Evolutionary conservation across 1,140 invertebrate species (phyloP).

Genomic region (Drosophila quadrilineata): DNA sequence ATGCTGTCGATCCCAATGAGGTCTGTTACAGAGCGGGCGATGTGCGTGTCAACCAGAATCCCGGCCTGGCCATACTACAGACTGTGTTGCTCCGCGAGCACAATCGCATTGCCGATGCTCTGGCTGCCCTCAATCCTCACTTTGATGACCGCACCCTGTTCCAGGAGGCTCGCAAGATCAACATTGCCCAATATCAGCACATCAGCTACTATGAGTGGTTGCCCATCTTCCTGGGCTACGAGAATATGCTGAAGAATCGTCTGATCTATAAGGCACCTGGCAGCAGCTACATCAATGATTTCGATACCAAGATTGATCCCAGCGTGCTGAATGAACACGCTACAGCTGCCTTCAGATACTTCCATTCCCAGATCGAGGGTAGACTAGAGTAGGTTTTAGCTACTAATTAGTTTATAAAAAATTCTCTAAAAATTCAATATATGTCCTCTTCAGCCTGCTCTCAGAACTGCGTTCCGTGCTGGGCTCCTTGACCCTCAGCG

Average conservation of each 20-base stretch:
- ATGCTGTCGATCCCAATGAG: slow-evolving; percentile 83
- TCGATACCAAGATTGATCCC: slow-evolving; percentile 90
- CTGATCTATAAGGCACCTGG: slow-evolving; percentile 85
- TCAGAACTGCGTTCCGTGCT: slow-evolving; percentile 84
- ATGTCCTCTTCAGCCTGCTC: slow-evolving; percentile 83
- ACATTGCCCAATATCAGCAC: slow-evolving; percentile 90
- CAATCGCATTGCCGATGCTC: slow-evolving; percentile 90
- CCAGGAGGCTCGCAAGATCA: slow-evolving; percentile 92
- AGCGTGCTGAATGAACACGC: slow-evolving; percentile 92
- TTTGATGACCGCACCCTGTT: slow-evolving; percentile 93
- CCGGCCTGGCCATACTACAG: slow-evolving; percentile 90
- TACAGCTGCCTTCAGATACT: slow-evolving; percentile 93
- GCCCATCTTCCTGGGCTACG: slow-evolving; percentile 88
- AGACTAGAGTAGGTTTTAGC: slow-evolving; percentile 85
- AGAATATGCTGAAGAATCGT: slow-evolving; percentile 87
- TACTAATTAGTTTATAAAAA: not conserved
- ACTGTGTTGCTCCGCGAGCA: slow-evolving; percentile 93
- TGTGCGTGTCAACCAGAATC: slow-evolving; percentile 92
- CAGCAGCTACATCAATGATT: slow-evolving; percentile 90
- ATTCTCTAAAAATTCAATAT: not conserved
- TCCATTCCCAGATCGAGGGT: slow-evolving; percentile 92
- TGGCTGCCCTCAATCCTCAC: slow-evolving; percentile 90
- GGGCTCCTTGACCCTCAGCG: slow-evolving; percentile 87
- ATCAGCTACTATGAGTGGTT: slow-evolving; percentile 94
- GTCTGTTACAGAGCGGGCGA: slow-evolving; percentile 90